phyloP scores from a whole-genome alignment of 2,797 vertebrate species.

The Pseudopleuronectes americanus region DNA sequence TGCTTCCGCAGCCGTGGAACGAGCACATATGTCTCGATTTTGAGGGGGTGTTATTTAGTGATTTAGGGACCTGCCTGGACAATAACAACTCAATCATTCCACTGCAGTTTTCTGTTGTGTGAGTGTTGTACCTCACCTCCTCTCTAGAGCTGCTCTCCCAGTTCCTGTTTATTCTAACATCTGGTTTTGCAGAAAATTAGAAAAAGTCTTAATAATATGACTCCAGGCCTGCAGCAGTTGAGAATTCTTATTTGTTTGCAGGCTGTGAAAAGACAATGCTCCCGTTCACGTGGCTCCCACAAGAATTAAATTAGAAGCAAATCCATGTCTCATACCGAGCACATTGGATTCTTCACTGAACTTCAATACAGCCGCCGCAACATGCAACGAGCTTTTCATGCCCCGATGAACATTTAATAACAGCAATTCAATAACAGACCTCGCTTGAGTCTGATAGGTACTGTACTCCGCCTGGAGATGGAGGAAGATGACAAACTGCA shows the following conservation, averaged over 20 bases:
- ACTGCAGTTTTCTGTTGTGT: neutral
- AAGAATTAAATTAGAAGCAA: slow-evolving; percentile 72
- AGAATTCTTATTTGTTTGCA: slow-evolving; percentile 40
- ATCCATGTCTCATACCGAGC: slow-evolving; percentile 53
- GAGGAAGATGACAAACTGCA: slow-evolving; percentile 33
- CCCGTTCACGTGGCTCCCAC: slow-evolving; percentile 41
- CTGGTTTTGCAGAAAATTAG: slow-evolving; percentile 13
- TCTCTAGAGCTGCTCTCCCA: neutral
- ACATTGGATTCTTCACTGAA: slow-evolving; percentile 62
- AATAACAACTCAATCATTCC: neutral
- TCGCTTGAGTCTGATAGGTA: slow-evolving; percentile 39
- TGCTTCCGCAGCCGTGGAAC: slow-evolving; percentile 74
- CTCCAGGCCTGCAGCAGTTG: slow-evolving; percentile 33
- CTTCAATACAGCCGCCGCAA: slow-evolving; percentile 51
- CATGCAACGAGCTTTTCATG: slow-evolving; percentile 64
- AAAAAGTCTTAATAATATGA: slow-evolving; percentile 17
- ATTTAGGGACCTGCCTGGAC: neutral
- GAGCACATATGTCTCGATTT: slow-evolving; percentile 74
- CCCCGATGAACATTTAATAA: slow-evolving; percentile 69
- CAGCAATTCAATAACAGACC: slow-evolving; percentile 54
- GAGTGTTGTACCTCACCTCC: neutral
- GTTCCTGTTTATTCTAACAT: neutral
- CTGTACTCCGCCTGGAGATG: slow-evolving; percentile 32
- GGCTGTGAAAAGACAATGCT: slow-evolving; percentile 25
- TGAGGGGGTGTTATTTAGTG: slow-evolving; percentile 25